These are phyloP conservation scores for Auanema freiburgensis DNA, from an alignment of 2,888 invertebrate genomes.

Conservation along the genomic window DNA sequence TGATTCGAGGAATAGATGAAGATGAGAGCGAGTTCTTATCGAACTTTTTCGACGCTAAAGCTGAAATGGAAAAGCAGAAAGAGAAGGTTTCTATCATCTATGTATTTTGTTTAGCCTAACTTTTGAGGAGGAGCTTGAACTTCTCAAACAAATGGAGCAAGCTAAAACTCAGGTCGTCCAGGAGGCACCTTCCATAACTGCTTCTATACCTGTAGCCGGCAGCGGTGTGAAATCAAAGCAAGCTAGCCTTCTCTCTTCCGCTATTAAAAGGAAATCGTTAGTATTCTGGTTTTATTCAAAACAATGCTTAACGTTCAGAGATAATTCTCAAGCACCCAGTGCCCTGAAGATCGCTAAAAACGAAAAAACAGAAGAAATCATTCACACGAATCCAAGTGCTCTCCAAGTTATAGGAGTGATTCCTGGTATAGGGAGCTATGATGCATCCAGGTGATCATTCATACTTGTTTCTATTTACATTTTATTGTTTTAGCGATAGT, in stretches of 20 bases:
- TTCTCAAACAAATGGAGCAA: constrained; percentile 43
- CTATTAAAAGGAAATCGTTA: constrained; percentile 31
- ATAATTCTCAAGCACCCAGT: constrained; percentile 6
- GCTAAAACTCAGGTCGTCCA: constrained; percentile 21
- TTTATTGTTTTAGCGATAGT: constrained; percentile 23
- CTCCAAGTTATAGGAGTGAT: constrained; percentile 73
- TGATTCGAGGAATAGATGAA: constrained; percentile 83
- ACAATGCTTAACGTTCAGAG: not conserved
- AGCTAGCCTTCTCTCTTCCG: constrained; percentile 30
- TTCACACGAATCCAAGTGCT: constrained; percentile 27
- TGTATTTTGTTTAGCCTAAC: constrained; percentile 9
- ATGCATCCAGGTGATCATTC: constrained; percentile 69
- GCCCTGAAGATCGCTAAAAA: constrained; percentile 10
- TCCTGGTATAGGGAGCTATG: constrained; percentile 81
- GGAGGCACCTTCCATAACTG: constrained; percentile 10
- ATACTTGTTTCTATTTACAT: constrained; percentile 6
- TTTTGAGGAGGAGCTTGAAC: constrained; percentile 46
- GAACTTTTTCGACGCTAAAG: constrained; percentile 72
- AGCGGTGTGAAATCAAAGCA: constrained; percentile 30
- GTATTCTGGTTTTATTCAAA: not conserved
- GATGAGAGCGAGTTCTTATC: constrained; percentile 94
- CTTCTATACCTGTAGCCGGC: constrained; percentile 21
- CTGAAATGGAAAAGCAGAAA: constrained; percentile 34
- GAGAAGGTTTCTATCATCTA: constrained; percentile 22
- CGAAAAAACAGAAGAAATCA: constrained; percentile 14